phyloP scores from a whole-genome alignment of 23 tunicate genomes.

The Halocynthia aurantium region DNA sequence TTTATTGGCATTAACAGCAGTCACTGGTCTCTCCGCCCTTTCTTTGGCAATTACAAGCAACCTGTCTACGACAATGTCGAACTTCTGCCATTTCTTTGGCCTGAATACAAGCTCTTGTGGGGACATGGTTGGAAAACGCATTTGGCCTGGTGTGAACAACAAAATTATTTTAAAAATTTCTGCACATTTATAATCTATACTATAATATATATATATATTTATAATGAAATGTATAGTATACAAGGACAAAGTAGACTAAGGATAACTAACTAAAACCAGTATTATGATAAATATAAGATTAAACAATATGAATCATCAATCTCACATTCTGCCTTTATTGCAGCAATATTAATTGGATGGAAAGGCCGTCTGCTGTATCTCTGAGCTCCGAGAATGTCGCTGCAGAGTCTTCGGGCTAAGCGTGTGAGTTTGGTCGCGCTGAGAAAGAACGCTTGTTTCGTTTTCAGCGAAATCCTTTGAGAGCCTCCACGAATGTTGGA shows the following conservation, averaged over 20 bases:
- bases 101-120: constrained; percentile 25
- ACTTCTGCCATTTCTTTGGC: constrained; percentile 59
- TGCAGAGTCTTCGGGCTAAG: constrained; percentile 66
- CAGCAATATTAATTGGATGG: constrained; percentile 63
- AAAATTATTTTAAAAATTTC: neutral
- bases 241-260: neutral
- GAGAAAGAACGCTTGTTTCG: constrained; percentile 87
- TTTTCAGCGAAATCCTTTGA: constrained; percentile 62
- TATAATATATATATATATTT: neutral
- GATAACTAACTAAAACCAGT: constrained; percentile 1
- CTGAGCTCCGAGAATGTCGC: constrained; percentile 50
- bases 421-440: constrained; percentile 82
- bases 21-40: constrained; percentile 5
- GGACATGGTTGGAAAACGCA: constrained; percentile 43
- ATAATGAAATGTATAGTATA: neutral
- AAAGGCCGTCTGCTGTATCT: constrained; percentile 79
- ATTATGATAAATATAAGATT: neutral
- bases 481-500: constrained; percentile 22
- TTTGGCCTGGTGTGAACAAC: constrained; percentile 34
- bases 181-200: neutral
- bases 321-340: constrained; percentile 92
- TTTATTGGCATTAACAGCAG: constrained; percentile 20
- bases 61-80: constrained; percentile 26
- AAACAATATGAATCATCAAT: neutral
- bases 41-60: constrained; percentile 15